Evolutionary conservation across 2,888 invertebrate species (phyloP), one percentile per base, ranked within the genome.

Genomic region (Platycnemis pennipes): DNA sequence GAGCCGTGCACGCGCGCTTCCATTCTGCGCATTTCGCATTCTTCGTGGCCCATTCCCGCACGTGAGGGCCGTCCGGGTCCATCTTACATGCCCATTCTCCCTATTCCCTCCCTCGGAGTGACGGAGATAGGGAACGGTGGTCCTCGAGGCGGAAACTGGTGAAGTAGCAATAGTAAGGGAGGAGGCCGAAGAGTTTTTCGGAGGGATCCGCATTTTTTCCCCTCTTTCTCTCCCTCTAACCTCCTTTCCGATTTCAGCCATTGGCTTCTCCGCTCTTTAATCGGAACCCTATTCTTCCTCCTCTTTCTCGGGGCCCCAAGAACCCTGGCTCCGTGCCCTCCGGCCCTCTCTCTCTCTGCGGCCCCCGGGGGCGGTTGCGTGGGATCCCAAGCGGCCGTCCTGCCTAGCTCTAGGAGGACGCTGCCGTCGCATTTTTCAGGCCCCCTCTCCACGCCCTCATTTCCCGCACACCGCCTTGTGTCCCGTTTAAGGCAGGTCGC

Each of bases 401-500:
- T 77, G 77, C 77, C 77, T n/a, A 37, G 1, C 31, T 37, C 31
- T 31, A 77, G 26, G 63, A 63, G 63, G n/a, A 22, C 63, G 63
- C 77, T n/a, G 13, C 77, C 77, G 37, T 77, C 87, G 45, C 87
- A 87, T 91, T 91, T 91, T 63, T 56, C 63, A 56, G 63, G 89
- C 31, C 89, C n/a, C 31, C n/a, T 63, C 56, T 56, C 44, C 31
- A 11, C 49, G 3, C 49, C 19, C 11, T 37, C n/a, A 11, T n/a
- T 4, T 26, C 63, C 63, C n/a, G 63, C 63, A 63, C 26, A 22
- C 5, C 63, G 13, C 69, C 37, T 63, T 63, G 8, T 77, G 77
- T 77, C 77, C 77, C 44, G 91, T 91, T 53, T 91, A 91, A 91
- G 91, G 91, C 91, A 91, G 91, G 91, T 91, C 91, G 91, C 91